Percentiles rank a stretch among this genome's conserved stretches.
Evolutionary conservation across 2,797 vertebrate species (phyloP).

Genomic region (Chelmon rostratus): DNA sequence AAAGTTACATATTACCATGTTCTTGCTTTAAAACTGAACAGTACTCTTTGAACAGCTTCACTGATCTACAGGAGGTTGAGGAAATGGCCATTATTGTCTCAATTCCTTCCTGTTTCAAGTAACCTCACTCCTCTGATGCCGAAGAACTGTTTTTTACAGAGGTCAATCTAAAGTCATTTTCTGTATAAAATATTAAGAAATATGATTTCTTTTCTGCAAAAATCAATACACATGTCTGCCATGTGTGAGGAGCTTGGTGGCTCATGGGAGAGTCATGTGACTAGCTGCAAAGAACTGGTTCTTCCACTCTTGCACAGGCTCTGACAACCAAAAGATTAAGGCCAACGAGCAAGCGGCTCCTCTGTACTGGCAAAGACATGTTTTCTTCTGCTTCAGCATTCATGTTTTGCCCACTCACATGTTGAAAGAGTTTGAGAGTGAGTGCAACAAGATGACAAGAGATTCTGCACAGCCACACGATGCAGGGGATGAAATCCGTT

Average conservation of each 20-base stretch:
- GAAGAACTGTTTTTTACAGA: background rate
- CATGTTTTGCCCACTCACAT: background rate
- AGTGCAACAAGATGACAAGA: background rate
- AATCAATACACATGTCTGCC: constrained; percentile 3
- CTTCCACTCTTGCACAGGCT: constrained; percentile 38
- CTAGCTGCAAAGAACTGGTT: constrained; percentile 63
- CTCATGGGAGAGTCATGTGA: constrained; percentile 55
- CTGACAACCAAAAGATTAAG: constrained; percentile 31
- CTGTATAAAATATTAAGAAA: background rate
- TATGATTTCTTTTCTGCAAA: background rate
- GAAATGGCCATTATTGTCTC: constrained; percentile 62
- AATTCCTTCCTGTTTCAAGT: constrained; percentile 60
- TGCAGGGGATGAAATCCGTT: background rate
- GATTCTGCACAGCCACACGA: background rate
- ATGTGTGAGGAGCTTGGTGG: constrained; percentile 20
- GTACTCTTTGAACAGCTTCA: constrained; percentile 1
- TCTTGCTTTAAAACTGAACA: background rate
- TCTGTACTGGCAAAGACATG: constrained; percentile 22
- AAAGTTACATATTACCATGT: background rate
- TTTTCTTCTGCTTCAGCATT: constrained; percentile 21
- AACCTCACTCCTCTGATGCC: constrained; percentile 8
- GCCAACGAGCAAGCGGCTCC: constrained; percentile 22
- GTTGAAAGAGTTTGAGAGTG: background rate
- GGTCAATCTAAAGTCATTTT: background rate
- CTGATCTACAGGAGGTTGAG: constrained; percentile 46